Base-by-base conservation (phyloP, 1,140 invertebrate genomes). In the Druon quercuslanigerum region DNA sequence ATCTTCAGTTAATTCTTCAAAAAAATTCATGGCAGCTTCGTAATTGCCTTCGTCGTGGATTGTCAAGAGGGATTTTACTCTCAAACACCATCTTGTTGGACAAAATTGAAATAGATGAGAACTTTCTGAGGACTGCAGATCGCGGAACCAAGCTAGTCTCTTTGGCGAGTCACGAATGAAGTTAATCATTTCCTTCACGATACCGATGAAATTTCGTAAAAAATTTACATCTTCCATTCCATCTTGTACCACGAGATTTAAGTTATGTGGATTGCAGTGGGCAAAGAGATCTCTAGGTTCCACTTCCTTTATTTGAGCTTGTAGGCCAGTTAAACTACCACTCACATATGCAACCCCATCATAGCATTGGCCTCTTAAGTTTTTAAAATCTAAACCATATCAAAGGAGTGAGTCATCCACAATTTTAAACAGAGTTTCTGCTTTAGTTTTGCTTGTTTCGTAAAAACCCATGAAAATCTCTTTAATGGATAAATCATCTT, bases 171-270 rank as follows among this genome's bases (percentile, higher is more conserved):
- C 71, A 19, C 75, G 52, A 11, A 79, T 54, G 71, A 79, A 79
- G 71, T 79, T 79, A 19, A 77, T 77, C 19, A 79, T 19, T 33
- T 76, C 78, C 54, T 77, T 76, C 17, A 71, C 71, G 6, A 56
- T 50, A 17, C 74, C 54, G 51, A 79, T 79, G 51, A 78, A 75
- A 70, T 80, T 76, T 66, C 72, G 74, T 33, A 76, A 73, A 14
- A 16, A 46, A 14, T 20, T 25, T 9, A 79, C 75, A n/a, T 76
- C 50, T 25, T 79, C 74, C 52, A 79, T 76, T 40, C 50, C 71
- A 76, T 83, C 77, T 76, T 83, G 80, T 57, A 80, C 82, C 46
- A 75, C 78, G 51, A 83, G 73, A 52, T 80, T 83, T 50, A 82
- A 75, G 20, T 71, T 80, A 71, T 83, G 80, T 16, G 82, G 16